A percentile compares a stretch with the other conserved stretches of the same genome.
Conservation (phyloP, 2,888 invertebrate genomes). For the Exocentrus adspersus region DNA sequence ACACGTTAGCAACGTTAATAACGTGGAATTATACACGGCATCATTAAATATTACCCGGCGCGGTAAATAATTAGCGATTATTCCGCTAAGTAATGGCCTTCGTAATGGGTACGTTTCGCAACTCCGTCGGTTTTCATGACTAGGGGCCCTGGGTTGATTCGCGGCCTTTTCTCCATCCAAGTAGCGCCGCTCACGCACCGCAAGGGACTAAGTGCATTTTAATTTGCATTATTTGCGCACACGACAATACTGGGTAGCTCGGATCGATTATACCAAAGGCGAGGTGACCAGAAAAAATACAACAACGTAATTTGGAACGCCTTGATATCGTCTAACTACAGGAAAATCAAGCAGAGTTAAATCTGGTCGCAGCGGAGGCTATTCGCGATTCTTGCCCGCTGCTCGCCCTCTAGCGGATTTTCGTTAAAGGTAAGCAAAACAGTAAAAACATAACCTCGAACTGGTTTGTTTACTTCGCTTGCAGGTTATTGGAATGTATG, state of each 20-base stretch:
- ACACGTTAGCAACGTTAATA: not conserved
- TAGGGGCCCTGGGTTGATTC: not conserved
- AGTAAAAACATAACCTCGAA: no score
- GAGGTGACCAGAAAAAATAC: not conserved
- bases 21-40: not conserved
- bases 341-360: no score
- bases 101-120: not conserved
- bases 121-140: not conserved
- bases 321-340: no score
- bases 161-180: not conserved
- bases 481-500: no score
- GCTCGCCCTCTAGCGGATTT: no score
- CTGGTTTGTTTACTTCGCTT: no score
- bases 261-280: not conserved
- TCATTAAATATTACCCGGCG: not conserved
- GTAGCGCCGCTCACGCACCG: not conserved
- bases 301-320: no score
- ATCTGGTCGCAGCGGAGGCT: no score
- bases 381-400: no score
- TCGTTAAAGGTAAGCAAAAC: no score
- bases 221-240: not conserved
- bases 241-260: not conserved
- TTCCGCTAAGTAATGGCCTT: not conserved
- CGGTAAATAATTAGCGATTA: not conserved
- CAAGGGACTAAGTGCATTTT: not conserved